Evolutionary conservation across 2,888 invertebrate species (phyloP).

Genomic region (Scaptomyza caliginosa): DNA sequence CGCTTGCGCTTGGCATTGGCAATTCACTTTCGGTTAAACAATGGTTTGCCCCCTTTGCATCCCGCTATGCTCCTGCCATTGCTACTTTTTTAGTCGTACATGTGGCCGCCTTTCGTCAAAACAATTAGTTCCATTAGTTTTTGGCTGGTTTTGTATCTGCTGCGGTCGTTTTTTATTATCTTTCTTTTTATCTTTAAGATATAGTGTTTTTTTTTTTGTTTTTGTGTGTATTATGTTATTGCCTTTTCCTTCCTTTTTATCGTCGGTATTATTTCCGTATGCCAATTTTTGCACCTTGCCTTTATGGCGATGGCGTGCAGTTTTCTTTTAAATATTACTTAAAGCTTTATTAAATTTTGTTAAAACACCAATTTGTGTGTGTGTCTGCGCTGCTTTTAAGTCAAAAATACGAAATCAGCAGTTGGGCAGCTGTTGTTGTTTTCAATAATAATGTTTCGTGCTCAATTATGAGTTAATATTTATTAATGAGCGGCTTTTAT

Average conservation of each 20-base stretch:
- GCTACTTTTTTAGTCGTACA: slow-evolving; percentile 11
- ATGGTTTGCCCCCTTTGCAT: slow-evolving; percentile 23
- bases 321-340: slow-evolving; percentile 51
- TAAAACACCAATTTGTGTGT: slow-evolving; percentile 36
- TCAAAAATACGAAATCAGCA: slow-evolving; percentile 8
- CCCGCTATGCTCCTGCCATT: neutral
- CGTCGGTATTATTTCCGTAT: slow-evolving; percentile 56
- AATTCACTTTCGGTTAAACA: slow-evolving; percentile 71
- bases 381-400: neutral
- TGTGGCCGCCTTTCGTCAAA: slow-evolving; percentile 73
- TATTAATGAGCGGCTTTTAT: slow-evolving; percentile 60
- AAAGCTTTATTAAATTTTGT: slow-evolving; percentile 56
- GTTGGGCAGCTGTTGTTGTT: slow-evolving; percentile 3
- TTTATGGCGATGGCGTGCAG: slow-evolving; percentile 32
- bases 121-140: slow-evolving; percentile 78
- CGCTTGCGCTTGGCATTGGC: slow-evolving; percentile 73
- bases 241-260: slow-evolving; percentile 69
- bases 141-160: slow-evolving; percentile 37
- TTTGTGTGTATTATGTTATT: slow-evolving; percentile 37
- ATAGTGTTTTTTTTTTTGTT: neutral
- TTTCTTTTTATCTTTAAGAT: slow-evolving; percentile 11
- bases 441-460: slow-evolving; percentile 43
- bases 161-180: slow-evolving; percentile 16
- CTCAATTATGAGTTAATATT: slow-evolving; percentile 72
- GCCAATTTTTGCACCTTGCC: slow-evolving; percentile 50